Conservation (phyloP, 37 sponge, comb jelly and placozoan genomes). For the Chondrilla cf. caribensis region DNA sequence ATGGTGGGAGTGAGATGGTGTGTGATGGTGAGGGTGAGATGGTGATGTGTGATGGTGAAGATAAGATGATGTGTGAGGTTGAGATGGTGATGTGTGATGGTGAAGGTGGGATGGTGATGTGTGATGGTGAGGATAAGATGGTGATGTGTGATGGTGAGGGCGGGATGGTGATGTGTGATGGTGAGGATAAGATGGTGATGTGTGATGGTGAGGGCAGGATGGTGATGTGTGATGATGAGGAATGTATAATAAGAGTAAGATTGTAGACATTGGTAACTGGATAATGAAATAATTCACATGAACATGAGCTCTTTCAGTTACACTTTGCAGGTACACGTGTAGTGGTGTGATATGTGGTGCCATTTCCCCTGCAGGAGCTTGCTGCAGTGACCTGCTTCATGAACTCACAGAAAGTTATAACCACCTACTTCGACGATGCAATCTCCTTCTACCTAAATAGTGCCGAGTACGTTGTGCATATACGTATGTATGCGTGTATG, state of each 20-base stretch:
- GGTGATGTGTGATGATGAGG: too few species aligned
- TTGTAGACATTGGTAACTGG: too few species aligned
- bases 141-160: neutral
- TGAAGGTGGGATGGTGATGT: too few species aligned
- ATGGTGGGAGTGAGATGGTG: neutral
- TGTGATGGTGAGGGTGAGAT: neutral
- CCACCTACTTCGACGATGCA: constrained; percentile 84
- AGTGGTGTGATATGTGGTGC: too few species aligned
- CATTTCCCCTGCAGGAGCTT: constrained; percentile 78
- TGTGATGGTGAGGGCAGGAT: neutral
- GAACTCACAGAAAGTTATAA: constrained; percentile 60
- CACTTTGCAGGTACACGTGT: too few species aligned
- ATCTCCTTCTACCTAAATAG: constrained; percentile 61
- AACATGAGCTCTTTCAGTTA: too few species aligned
- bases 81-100: neutral
- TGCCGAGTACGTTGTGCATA: constrained; percentile 74
- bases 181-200: neutral
- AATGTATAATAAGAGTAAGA: too few species aligned
- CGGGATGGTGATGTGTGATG: neutral
- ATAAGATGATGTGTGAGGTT: too few species aligned
- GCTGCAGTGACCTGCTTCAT: constrained; percentile 82
- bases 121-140: neutral
- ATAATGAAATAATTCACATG: too few species aligned
- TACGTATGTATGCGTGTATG: neutral
- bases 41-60: neutral